Evolutionary conservation across 2,113 vertebrate species (phyloP).

Genomic region (Heterochromis multidens): DNA sequence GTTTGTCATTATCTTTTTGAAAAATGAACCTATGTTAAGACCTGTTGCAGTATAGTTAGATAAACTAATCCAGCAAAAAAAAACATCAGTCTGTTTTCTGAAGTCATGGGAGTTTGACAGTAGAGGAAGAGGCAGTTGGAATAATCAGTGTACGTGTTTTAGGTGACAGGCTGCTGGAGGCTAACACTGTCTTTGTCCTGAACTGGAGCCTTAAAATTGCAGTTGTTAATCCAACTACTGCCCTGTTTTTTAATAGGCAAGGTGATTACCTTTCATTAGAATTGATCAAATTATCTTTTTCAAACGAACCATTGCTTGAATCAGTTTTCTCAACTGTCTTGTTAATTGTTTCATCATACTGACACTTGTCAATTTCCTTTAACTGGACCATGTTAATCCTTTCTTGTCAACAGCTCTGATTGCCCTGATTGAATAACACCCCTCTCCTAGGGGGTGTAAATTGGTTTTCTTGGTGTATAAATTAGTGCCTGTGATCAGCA

Average conservation of each 20-base stretch:
- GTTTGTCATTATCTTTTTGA: not conserved
- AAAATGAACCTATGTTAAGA: not conserved
- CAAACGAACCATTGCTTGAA: not conserved
- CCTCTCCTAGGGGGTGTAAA: constrained; percentile 24
- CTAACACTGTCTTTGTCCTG: not conserved
- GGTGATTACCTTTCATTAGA: not conserved
- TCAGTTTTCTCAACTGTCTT: constrained; percentile 18
- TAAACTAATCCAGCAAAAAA: not conserved
- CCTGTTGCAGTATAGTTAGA: not conserved
- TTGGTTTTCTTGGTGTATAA: constrained; percentile 46
- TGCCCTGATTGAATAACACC: constrained; percentile 33
- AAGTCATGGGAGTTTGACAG: constrained; percentile 3
- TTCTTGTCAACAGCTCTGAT: constrained; percentile 28
- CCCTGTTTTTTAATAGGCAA: not conserved
- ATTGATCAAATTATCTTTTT: constrained; percentile 1
- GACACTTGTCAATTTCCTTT: constrained; percentile 17
- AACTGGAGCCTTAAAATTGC: not conserved
- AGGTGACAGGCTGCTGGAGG: constrained; percentile 17
- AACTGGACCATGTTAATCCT: constrained; percentile 11
- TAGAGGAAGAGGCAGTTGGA: constrained; percentile 25
- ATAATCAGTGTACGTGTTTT: constrained; percentile 18
- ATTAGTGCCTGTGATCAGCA: constrained; percentile 18
- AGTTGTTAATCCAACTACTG: not conserved
- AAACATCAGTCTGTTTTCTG: not conserved
- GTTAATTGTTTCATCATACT: constrained; percentile 29